Conservation (phyloP, 1,140 invertebrate species). For the Diabrotica virgifera region DNA sequence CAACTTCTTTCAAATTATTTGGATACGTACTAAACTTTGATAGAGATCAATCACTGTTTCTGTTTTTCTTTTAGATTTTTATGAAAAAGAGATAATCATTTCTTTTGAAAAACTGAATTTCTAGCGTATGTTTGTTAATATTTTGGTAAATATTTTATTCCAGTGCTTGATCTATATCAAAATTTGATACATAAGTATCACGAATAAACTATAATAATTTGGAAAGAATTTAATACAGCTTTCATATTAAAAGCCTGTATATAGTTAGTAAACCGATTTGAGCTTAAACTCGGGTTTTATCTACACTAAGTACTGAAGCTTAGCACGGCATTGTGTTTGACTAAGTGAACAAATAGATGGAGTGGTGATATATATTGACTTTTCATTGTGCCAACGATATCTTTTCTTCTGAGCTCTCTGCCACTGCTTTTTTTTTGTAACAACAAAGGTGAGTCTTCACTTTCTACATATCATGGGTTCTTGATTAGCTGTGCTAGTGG, state of each 20-base stretch:
- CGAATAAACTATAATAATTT: too few relatives aligned
- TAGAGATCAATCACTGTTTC: too few relatives aligned
- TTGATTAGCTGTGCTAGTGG: too few relatives aligned
- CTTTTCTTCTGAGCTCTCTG: conserved; percentile 31
- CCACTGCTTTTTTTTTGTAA: conserved; percentile 24
- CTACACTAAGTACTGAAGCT: conserved; percentile 49
- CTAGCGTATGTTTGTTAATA: too few relatives aligned
- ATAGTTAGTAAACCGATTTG: conserved; percentile 52
- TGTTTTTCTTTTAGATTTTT: too few relatives aligned
- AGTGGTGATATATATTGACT: conserved; percentile 50
- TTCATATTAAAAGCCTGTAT: conserved; percentile 51
- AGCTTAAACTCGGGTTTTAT: conserved; percentile 51
- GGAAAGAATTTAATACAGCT: conserved; percentile 52
- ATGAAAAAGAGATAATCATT: too few relatives aligned
- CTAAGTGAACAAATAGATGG: conserved; percentile 51
- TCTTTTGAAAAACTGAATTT: too few relatives aligned
- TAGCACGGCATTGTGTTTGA: conserved; percentile 50
- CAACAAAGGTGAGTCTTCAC: conserved; percentile 31
- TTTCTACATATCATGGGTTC: conserved; percentile 12
- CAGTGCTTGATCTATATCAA: too few relatives aligned
- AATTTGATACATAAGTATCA: too few relatives aligned
- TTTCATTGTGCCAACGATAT: conserved; percentile 38
- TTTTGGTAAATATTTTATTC: too few relatives aligned
- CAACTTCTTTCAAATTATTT: too few relatives aligned
- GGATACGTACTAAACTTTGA: too few relatives aligned